These are phyloP conservation scores for Agraylea sexmaculata DNA, from an alignment of 1,140 invertebrate species.

Conservation along the genomic window DNA sequence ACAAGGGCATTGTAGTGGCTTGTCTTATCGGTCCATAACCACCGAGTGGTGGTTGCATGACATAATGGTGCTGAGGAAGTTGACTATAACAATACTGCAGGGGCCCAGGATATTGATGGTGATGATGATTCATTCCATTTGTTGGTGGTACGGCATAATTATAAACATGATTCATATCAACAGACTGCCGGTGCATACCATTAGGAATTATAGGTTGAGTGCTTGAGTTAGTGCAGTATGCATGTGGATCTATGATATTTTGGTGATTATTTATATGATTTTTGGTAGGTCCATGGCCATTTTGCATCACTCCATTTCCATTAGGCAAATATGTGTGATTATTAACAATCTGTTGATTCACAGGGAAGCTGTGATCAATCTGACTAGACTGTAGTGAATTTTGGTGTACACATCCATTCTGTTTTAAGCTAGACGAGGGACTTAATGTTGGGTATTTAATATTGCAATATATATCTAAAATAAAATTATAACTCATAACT, in stretches of 20 bases:
- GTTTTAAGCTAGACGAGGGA: not conserved
- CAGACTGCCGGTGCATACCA: conserved; percentile 7
- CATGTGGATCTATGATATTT: conserved; percentile 4
- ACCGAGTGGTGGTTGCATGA: conserved; percentile 31
- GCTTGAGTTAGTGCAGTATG: conserved; percentile 14
- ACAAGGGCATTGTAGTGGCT: conserved; percentile 30
- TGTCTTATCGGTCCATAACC: conserved; percentile 33
- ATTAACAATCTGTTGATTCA: conserved; percentile 1
- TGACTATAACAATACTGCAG: conserved; percentile 34
- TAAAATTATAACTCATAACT: conserved; percentile 7
- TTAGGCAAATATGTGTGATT: no score
- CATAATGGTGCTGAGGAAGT: conserved; percentile 31
- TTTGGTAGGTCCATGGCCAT: not conserved
- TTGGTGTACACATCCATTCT: not conserved
- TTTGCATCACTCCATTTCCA: not conserved
- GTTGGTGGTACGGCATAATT: conserved; percentile 9
- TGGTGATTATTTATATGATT: no score
- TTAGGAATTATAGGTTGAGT: conserved; percentile 9
- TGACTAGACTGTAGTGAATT: conserved; percentile 1
- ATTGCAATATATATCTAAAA: conserved; percentile 21
- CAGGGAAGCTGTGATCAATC: conserved; percentile 1
- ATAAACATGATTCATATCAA: conserved; percentile 15
- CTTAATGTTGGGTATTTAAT: conserved; percentile 13
- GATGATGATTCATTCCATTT: conserved; percentile 16
- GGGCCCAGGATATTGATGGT: no score